phyloP scores from a whole-genome alignment of 2,888 invertebrate species.

The Entomobrya multifasciata region DNA sequence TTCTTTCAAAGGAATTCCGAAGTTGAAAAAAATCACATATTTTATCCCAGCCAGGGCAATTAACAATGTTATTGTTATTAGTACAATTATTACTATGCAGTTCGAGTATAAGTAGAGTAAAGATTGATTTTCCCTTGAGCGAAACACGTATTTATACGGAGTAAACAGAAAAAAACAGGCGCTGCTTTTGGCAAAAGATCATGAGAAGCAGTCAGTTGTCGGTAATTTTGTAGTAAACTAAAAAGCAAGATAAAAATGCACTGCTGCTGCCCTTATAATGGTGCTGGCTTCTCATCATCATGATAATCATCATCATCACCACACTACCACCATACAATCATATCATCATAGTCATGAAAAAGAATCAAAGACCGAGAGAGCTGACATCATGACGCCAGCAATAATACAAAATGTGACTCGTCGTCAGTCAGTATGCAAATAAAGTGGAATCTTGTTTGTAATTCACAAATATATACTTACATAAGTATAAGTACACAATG shows the following conservation, averaged over 20 bases:
- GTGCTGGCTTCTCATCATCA: conserved; percentile 51
- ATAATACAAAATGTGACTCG: conserved; percentile 65
- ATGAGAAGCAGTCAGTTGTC: conserved; percentile 45
- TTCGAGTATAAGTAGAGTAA: neutral
- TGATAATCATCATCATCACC: conserved; percentile 25
- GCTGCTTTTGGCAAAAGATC: conserved; percentile 36
- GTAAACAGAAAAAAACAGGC: conserved; percentile 17
- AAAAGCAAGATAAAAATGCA: conserved; percentile 28
- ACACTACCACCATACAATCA: neutral
- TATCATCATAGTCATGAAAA: conserved; percentile 8
- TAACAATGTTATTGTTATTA: conserved; percentile 38
- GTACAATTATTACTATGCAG: conserved; percentile 45
- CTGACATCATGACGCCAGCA: conserved; percentile 68
- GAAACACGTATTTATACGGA: neutral
- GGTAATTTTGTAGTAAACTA: conserved; percentile 28
- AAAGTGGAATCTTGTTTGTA: conserved; percentile 66
- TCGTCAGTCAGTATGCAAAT: conserved; percentile 61
- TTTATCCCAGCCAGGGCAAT: neutral
- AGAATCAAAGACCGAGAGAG: conserved; percentile 51
- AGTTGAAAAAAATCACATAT: conserved; percentile 5
- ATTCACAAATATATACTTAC: neutral
- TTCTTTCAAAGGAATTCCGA: neutral
- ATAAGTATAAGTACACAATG: neutral
- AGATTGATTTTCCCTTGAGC: conserved; percentile 44
- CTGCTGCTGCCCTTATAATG: conserved; percentile 1